phyloP scores from a whole-genome alignment of 1,140 invertebrate species.

The Centruroides sculpturatus region DNA sequence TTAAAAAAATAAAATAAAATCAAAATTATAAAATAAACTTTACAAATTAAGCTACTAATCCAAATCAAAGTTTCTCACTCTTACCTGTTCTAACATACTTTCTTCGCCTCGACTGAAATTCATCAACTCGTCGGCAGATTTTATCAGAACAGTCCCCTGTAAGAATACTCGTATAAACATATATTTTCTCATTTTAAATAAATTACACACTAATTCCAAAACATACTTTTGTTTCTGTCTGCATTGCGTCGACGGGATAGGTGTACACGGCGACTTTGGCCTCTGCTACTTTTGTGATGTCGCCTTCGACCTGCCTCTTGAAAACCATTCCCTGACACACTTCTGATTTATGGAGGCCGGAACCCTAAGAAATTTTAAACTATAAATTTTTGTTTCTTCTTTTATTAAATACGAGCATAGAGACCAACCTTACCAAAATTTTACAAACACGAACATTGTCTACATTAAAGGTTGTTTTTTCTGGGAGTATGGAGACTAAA shows the following conservation, averaged over 20 bases:
- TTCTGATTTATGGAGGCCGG: conserved; percentile 54
- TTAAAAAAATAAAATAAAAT: too few relatives aligned
- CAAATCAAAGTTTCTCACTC: conserved; percentile 20
- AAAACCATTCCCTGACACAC: conserved; percentile 98
- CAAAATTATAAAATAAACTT: too few relatives aligned
- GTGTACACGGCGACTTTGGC: conserved; percentile 88
- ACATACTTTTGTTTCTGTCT: conserved; percentile 91
- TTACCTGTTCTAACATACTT: conserved; percentile 60
- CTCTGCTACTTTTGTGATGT: conserved; percentile 55
- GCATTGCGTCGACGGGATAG: conserved; percentile 85
- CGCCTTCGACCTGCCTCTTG: conserved; percentile 88
- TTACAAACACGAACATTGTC: conserved; percentile 96
- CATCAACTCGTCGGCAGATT: conserved; percentile 83
- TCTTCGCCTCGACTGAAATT: conserved; percentile 93
- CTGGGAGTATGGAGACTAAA: conserved; percentile 67
- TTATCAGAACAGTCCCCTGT: conserved; percentile 90
- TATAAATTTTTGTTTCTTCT: not conserved
- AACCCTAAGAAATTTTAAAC: conserved; percentile 38
- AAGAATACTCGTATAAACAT: not conserved
- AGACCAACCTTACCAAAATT: conserved; percentile 42
- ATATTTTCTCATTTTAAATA: not conserved
- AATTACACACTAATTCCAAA: not conserved
- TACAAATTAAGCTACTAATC: too few relatives aligned
- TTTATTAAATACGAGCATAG: too few relatives aligned
- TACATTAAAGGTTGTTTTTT: conserved; percentile 74